A percentile compares a stretch with the other conserved stretches of the same genome.
Evolutionary conservation across 2,797 vertebrate genomes (phyloP).

Genomic region (Pipistrellus kuhlii): DNA sequence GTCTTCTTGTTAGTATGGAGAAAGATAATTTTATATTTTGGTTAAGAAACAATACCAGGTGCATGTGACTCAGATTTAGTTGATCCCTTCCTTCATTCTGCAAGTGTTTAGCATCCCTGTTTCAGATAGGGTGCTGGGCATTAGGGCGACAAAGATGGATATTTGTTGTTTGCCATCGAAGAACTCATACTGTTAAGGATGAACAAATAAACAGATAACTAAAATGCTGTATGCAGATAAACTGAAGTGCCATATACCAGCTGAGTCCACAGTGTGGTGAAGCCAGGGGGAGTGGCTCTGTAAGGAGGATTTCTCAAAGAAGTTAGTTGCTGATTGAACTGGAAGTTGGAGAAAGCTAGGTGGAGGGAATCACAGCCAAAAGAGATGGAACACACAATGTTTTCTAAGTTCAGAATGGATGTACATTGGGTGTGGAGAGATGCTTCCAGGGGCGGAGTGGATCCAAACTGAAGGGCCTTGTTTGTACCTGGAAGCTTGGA

Average conservation of each 20-base stretch:
- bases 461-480: not conserved
- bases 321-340: not conserved
- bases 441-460: not conserved
- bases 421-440: not conserved
- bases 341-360: not conserved
- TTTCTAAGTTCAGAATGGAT: not conserved
- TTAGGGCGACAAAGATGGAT: not conserved
- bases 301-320: not conserved
- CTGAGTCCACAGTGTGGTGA: not conserved
- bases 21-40: not conserved
- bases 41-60: not conserved
- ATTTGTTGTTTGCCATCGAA: not conserved
- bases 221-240: not conserved
- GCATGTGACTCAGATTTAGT: not conserved
- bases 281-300: not conserved
- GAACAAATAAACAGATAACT: not conserved
- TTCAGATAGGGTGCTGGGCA: not conserved
- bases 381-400: not conserved
- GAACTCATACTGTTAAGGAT: not conserved
- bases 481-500: not conserved
- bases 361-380: not conserved
- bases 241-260: not conserved
- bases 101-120: not conserved
- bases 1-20: not conserved
- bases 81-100: not conserved